Evolutionary conservation across 64 coral and sea anemone genomes (phyloP).

Genomic region (Montipora cactus): DNA sequence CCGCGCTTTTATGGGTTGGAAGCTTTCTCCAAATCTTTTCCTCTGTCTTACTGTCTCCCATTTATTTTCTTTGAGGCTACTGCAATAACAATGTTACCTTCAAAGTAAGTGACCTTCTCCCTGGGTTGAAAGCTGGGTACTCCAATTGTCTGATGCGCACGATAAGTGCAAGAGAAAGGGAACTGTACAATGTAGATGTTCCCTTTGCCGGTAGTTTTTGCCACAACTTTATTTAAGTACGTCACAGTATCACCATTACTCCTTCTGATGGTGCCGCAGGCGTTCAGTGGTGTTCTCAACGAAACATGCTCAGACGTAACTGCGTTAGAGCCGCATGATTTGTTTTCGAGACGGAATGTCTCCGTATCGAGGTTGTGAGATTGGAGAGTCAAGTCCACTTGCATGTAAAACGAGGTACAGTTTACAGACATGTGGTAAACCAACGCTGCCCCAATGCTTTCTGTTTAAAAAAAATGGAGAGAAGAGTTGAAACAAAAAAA

Average conservation of each 20-base stretch:
- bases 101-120: slow-evolving; percentile 73
- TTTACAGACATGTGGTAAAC: slow-evolving; percentile 84
- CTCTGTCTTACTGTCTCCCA: no score
- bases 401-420: slow-evolving; percentile 81
- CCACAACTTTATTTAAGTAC: slow-evolving; percentile 77
- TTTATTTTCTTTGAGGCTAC: background rate
- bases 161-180: slow-evolving; percentile 83
- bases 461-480: background rate
- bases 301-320: slow-evolving; percentile 47
- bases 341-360: slow-evolving; percentile 64
- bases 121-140: slow-evolving; percentile 84
- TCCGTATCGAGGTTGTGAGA: slow-evolving; percentile 50
- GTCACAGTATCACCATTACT: slow-evolving; percentile 44
- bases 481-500: background rate
- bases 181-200: slow-evolving; percentile 81
- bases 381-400: slow-evolving; percentile 68
- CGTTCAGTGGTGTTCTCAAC: slow-evolving; percentile 72
- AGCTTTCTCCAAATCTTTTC: no score
- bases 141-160: slow-evolving; percentile 66
- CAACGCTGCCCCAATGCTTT: background rate
- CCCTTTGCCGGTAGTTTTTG: background rate
- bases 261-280: slow-evolving; percentile 65
- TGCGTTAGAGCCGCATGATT: slow-evolving; percentile 39
- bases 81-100: slow-evolving; percentile 62
- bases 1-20: no score